Base-by-base conservation (phyloP, 2,888 invertebrate genomes). In the Amblyjoppa fuscipennis region DNA sequence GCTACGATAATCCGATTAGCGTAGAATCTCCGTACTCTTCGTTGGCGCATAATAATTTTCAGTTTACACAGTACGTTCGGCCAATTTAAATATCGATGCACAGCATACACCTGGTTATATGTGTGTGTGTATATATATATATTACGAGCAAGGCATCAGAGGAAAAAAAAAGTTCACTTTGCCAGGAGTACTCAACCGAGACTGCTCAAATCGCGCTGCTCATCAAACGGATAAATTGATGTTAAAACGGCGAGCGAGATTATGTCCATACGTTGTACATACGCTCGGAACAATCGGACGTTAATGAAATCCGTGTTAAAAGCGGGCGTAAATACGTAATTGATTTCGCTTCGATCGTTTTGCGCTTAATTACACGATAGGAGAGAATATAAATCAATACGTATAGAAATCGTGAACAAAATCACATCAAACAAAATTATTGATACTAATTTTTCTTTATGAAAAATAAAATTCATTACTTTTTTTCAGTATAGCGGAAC, bases 301-400 rank as follows among this genome's bases (percentile, higher is more conserved):
- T 75, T 83, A 81, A 87, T 83, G 81, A 79, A 79, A 83, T 83
- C 73, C 61, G 64, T 71, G 69, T 77, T 84, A 76, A 84, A 87
- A 74, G 73, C 75, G 74, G 51, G 49, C 31, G 70, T 25, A 81
- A 59, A 87, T 86, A 79, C 81, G 75, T 68, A 79, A 75, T 81
- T 87, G 71, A 87, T 84, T 88, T 76, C 64, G 68, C 69, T 84
- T 69, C 69, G 75, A 66, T 84, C 82, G 83, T 85, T 81, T 34
- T 16, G 45, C 70, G 28, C 75, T 73, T 80, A 66, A 83, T 81
- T 79, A 85, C 69, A 31, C 34, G 56, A 4, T 9, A 13, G n/a
- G 1, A 4, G 16, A 25, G 61, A 61, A 38, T 38, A 9, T 53
- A 34, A 28, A 25, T 16, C 11, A 68, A 41, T 25, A 41, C 25